Evolutionary conservation across 1,140 invertebrate genomes (phyloP).

Genomic region (Phocides pigmalion): DNA sequence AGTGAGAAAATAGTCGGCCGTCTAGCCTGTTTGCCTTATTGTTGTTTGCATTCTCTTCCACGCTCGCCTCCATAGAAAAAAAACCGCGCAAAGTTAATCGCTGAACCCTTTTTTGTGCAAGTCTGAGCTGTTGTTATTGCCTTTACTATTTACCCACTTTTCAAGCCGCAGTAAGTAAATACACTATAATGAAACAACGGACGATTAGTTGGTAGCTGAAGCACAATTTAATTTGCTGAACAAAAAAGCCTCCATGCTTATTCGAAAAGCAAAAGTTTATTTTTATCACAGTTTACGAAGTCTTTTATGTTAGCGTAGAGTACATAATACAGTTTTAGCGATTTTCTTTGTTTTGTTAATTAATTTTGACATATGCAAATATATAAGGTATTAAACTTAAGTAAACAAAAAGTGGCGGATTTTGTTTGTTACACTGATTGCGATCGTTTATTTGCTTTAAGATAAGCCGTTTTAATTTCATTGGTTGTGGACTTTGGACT

Average conservation of each 20-base stretch:
- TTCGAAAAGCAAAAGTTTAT: background rate
- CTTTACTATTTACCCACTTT: conserved; percentile 29
- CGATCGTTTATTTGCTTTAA: too few relatives aligned
- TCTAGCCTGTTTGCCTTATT: conserved; percentile 51
- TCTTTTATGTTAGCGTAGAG: too few relatives aligned
- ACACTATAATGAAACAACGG: conserved; percentile 6
- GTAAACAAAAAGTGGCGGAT: too few relatives aligned
- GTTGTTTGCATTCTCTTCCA: conserved; percentile 58
- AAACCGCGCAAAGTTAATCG: conserved; percentile 52
- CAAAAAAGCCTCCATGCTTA: background rate
- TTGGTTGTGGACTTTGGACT: too few relatives aligned
- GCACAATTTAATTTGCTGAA: background rate
- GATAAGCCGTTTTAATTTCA: too few relatives aligned
- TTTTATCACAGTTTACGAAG: too few relatives aligned
- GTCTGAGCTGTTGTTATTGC: conserved; percentile 41
- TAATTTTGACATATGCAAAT: too few relatives aligned
- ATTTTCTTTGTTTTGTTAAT: too few relatives aligned
- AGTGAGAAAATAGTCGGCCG: conserved; percentile 47
- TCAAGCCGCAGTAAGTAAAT: conserved; percentile 14
- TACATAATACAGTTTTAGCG: too few relatives aligned
- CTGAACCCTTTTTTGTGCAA: conserved; percentile 47
- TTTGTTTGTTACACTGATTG: too few relatives aligned
- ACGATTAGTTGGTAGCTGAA: background rate
- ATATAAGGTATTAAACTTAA: too few relatives aligned
- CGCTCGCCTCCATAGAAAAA: conserved; percentile 55